These are phyloP conservation scores for Sandelia bainsii DNA, from an alignment of 2,797 vertebrate genomes.

Conservation along the genomic window DNA sequence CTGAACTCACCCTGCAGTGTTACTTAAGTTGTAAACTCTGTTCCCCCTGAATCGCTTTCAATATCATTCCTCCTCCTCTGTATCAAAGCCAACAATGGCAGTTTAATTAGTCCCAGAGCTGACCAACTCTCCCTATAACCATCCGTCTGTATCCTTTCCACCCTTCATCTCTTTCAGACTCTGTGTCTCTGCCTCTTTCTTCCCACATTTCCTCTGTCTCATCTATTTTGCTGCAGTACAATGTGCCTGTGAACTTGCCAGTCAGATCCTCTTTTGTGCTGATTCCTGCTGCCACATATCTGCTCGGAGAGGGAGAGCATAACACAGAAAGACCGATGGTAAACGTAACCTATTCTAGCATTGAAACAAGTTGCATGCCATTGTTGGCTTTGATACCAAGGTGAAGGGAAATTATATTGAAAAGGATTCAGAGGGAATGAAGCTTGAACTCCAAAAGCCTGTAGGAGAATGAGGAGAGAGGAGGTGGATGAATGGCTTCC, in stretches of 20 bases:
- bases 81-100: constrained; percentile 61
- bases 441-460: constrained; percentile 35
- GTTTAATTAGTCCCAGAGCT: constrained; percentile 74
- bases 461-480: background rate
- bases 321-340: constrained; percentile 32
- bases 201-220: constrained; percentile 44
- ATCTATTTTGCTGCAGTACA: constrained; percentile 61
- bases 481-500: background rate
- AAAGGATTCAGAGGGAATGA: constrained; percentile 38
- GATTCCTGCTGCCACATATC: constrained; percentile 59
- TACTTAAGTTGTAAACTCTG: constrained; percentile 33
- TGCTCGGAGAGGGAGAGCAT: constrained; percentile 22
- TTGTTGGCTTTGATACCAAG: constrained; percentile 59
- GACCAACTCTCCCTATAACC: constrained; percentile 45
- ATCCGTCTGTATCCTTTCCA: constrained; percentile 29
- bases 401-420: constrained; percentile 49
- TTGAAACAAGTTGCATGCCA: constrained; percentile 63
- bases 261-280: constrained; percentile 57
- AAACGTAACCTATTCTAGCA: constrained; percentile 40
- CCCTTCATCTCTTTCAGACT: constrained; percentile 35
- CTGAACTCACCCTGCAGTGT: constrained; percentile 19
- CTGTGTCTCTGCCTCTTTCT: constrained; percentile 28
- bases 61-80: constrained; percentile 47
- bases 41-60: constrained; percentile 47
- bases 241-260: constrained; percentile 58